A percentile compares a stretch with the other conserved stretches of the same genome.
phyloP scores from a whole-genome alignment of 2,113 vertebrate genomes.

The Trichomycterus rosablanca region DNA sequence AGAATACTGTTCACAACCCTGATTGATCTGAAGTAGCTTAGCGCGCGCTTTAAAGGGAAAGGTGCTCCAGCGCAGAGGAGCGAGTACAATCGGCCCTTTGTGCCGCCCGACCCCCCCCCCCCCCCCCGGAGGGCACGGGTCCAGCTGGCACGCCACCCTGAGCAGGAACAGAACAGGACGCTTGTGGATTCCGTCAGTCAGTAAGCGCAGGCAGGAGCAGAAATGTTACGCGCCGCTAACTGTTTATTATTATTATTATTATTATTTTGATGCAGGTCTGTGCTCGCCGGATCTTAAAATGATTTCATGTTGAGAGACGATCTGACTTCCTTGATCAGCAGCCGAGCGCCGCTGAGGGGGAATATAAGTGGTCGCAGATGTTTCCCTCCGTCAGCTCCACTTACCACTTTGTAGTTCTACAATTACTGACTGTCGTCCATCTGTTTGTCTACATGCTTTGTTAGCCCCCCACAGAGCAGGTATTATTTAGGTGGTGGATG shows the following conservation, averaged over 20 bases:
- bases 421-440: too few relatives aligned
- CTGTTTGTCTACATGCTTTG: too few relatives aligned
- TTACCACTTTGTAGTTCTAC: too few relatives aligned
- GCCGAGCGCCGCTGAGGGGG: conserved; percentile 38
- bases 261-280: conserved; percentile 53
- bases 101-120: conserved; percentile 50
- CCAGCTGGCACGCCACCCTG: conserved; percentile 46
- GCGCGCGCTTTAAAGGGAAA: conserved; percentile 7
- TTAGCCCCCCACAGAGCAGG: too few relatives aligned
- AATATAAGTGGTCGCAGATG: conserved; percentile 39
- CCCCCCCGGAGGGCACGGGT: conserved; percentile 48
- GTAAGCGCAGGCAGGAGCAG: conserved; percentile 5
- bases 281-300: conserved; percentile 53
- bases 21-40: too few relatives aligned
- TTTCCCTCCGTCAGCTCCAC: conserved; percentile 38
- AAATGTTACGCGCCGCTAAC: conserved; percentile 39
- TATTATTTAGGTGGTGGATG: too few relatives aligned
- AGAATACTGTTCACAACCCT: too few relatives aligned
- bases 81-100: conserved; percentile 57
- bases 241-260: too few relatives aligned
- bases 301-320: too few relatives aligned
- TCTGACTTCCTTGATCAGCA: conserved; percentile 5
- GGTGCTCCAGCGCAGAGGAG: conserved; percentile 17
- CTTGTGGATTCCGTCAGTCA: conserved; percentile 50
- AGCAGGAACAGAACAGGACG: conserved; percentile 14